Evolutionary conservation across 2,113 vertebrate species (phyloP).

Genomic region (Bostrychus sinensis): DNA sequence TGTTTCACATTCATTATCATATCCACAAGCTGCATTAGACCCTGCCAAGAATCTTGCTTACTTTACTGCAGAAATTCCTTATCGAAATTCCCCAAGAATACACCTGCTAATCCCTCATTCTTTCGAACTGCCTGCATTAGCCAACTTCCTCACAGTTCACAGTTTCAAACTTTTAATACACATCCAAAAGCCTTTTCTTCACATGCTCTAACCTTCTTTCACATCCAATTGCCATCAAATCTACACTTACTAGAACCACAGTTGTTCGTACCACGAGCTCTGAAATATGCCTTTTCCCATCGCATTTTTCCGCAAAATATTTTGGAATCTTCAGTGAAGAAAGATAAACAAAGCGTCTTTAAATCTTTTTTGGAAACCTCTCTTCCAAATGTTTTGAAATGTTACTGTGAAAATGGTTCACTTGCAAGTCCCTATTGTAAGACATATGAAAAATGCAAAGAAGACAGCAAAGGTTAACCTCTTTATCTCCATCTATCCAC

Average conservation of each 20-base stretch:
- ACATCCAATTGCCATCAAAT: constrained; percentile 26
- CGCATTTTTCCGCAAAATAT: constrained; percentile 8
- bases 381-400: constrained; percentile 6
- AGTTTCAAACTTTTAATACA: constrained; percentile 52
- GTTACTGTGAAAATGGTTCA: constrained; percentile 8
- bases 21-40: constrained; percentile 39
- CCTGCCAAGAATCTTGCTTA: constrained; percentile 55
- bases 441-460: constrained; percentile 45
- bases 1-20: constrained; percentile 66
- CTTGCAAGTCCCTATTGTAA: constrained; percentile 22
- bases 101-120: constrained; percentile 62
- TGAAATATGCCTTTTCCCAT: background rate
- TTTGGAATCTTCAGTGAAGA: background rate
- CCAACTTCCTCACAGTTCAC: constrained; percentile 56
- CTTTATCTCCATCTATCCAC: constrained; percentile 22
- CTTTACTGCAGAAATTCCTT: constrained; percentile 48
- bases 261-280: constrained; percentile 5
- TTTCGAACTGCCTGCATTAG: constrained; percentile 35
- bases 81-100: constrained; percentile 59
- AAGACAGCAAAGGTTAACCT: constrained; percentile 42
- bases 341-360: background rate
- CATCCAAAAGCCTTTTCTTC: constrained; percentile 35
- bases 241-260: constrained; percentile 1
- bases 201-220: constrained; percentile 41
- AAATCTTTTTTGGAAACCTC: background rate